A percentile compares a stretch with the other conserved stretches of the same genome.
Conservation (phyloP, 1,140 invertebrate species). For the Akabosia matsudoensis region DNA sequence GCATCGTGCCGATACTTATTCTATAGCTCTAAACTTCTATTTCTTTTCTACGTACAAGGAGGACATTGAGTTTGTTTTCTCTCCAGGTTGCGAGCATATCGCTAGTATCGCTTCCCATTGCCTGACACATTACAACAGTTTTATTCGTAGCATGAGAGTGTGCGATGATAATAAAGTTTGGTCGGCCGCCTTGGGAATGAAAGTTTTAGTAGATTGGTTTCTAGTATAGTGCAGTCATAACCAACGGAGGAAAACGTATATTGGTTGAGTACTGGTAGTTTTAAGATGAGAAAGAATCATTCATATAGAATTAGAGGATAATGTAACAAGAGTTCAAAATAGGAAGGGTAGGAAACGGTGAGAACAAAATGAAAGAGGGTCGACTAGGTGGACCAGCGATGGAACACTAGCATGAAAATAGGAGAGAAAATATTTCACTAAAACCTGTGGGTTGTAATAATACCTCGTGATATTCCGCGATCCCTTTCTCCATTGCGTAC, state of each 20-base stretch:
- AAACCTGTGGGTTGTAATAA: conserved; percentile 10
- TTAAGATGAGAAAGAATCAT: not conserved
- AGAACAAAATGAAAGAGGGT: conserved; percentile 4
- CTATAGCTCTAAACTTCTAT: too few species aligned
- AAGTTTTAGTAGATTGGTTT: conserved; percentile 24
- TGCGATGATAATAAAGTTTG: conserved; percentile 24
- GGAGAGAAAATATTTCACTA: not conserved
- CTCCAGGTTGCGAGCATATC: not conserved
- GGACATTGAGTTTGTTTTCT: not conserved
- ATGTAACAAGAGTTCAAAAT: not conserved
- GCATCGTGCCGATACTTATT: too few species aligned
- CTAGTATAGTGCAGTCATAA: conserved; percentile 12
- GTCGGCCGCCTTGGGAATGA: conserved; percentile 18
- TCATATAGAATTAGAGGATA: not conserved
- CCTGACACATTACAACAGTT: conserved; percentile 11
- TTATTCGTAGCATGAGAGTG: conserved; percentile 10
- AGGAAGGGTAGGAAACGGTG: not conserved
- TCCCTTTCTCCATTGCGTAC: too few species aligned
- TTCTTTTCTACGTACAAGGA: too few species aligned
- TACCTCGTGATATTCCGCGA: too few species aligned
- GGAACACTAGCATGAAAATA: not conserved
- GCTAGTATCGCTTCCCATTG: not conserved
- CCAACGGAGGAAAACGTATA: not conserved
- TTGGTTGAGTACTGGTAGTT: not conserved
- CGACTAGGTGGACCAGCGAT: not conserved